Evolutionary conservation across 2,888 invertebrate species (phyloP), one percentile per base, ranked within the genome.

Genomic region (Dioctria linearis): DNA sequence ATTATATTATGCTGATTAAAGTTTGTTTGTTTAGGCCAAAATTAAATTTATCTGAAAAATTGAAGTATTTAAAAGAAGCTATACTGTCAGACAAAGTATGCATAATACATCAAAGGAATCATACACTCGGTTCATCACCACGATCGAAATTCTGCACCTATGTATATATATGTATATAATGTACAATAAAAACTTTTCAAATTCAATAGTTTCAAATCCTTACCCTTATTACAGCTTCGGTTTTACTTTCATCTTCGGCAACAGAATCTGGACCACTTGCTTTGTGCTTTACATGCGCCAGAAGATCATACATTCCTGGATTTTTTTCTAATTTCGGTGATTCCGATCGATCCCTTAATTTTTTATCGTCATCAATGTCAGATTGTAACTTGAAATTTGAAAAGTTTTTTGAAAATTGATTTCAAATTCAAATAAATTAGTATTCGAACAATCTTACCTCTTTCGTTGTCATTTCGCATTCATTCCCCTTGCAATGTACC

Each of bases 81-180:
- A 25, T 25, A 25, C 25, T 2, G 25, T 25, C 25, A 25, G 25
- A 25, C 25, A 25, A 25, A 25, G 25, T 25, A 25, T 25, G 25
- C 25, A 25, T 25, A 25, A 25, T 25, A 25, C 25, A 25, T 25
- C 25, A 25, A 25, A 25, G 25, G 25, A 25, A 25, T 57, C 11
- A 11, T 61, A 39, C 11, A 37, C 1, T 8, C 25, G 49, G 78
- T 5, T 51, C 78, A 40, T 78, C 78, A 51, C 78, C 78, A 13
- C 63, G 39, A 5, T 78, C 78, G 8, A 78, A 78, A 11, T 65
- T 78, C n/a, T 78, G 78, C 4, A 78, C 40, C 78, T 78, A n/a
- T 40, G 65, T 6, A 13, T 0, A 9, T 8, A n/a, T 78, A n/a
- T 40, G 65, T 6, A 13, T 0, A 9, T 8, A n/a, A 4, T 42